Base-by-base conservation (phyloP, 2,113 vertebrate genomes). In the Campylomormyrus tamandua region DNA sequence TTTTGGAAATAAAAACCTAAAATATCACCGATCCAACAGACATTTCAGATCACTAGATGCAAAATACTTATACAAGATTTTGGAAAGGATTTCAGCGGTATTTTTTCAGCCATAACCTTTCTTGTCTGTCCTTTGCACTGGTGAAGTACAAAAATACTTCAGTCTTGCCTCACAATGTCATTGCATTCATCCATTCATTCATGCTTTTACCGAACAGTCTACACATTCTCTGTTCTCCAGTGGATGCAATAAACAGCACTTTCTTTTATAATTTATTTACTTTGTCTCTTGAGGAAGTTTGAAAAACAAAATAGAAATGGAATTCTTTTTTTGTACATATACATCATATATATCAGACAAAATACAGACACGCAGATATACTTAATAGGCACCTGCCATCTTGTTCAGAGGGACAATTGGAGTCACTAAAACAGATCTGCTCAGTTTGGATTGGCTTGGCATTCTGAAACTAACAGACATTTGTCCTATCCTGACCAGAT, bases 341-440 rank as follows among this genome's bases (percentile, higher is more conserved):
- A 70, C 27, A 70, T 70, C 62, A 70, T 70, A 87, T 90, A 90
- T 87, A 90, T 89, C 58, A 77, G 53, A 89, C 77, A 90, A 90
- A 83, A 94, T 94, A 95, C 94, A 95, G 95, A 96, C 95, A 95
- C 92, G 94, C 95, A 96, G 95, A 93, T 50, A 92, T 95, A 96
- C 96, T 96, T 96, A 95, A 96, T 96, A 97, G 96, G 97, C 96
- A 97, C 96, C 96, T 92, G 96, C 94, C 95, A 95, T 93, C 93
- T 95, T 96, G 90, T 95, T 96, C 92, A 91, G 95, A 95, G 94
- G 94, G 94, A 93, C 94, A 94, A 95, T 94, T 94, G 93, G 94
- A 95, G 92, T 94, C 90, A 90, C 90, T 83, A n/a, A 58, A 88
- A 83, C 48, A 49, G 74, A 90, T 39, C 39, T 70, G 42, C 53